Percentiles rank a stretch among this genome's conserved stretches.
Conservation (phyloP, 2,113 vertebrate genomes). For the Ascaphus truei region DNA sequence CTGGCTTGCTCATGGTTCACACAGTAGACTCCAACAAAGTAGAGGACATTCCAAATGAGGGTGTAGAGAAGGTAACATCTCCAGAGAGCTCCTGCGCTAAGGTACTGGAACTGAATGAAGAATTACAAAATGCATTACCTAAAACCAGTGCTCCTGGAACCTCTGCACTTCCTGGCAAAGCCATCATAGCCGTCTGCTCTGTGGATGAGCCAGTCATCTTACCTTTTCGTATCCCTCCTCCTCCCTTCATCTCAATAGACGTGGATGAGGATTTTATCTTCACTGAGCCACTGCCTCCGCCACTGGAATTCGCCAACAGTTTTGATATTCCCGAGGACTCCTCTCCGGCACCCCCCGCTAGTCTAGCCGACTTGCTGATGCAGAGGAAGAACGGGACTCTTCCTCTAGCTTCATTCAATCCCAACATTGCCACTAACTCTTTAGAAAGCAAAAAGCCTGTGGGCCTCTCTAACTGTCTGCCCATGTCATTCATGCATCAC, state of each 20-base stretch:
- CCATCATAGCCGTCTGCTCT: slow-evolving; percentile 73
- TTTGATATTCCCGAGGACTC: slow-evolving; percentile 92
- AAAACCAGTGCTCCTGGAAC: slow-evolving; percentile 54
- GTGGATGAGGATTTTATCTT: slow-evolving; percentile 93
- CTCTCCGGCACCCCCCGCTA: slow-evolving; percentile 47
- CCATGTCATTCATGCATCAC: slow-evolving; percentile 75
- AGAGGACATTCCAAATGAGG: slow-evolving; percentile 55
- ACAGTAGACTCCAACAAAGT: slow-evolving; percentile 60
- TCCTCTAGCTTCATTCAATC: slow-evolving; percentile 55
- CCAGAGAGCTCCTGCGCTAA: slow-evolving; percentile 59
- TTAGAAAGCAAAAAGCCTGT: slow-evolving; percentile 66
- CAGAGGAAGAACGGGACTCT: slow-evolving; percentile 69
- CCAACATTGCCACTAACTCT: slow-evolving; percentile 54
- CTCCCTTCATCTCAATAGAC: slow-evolving; percentile 86
- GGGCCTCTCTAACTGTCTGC: slow-evolving; percentile 76
- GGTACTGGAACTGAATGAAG: slow-evolving; percentile 65
- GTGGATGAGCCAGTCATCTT: slow-evolving; percentile 84
- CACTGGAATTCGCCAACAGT: slow-evolving; percentile 95
- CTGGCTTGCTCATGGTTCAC: slow-evolving; percentile 92
- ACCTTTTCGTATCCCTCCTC: slow-evolving; percentile 89
- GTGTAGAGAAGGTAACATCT: slow-evolving; percentile 36
- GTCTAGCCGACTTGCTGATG: slow-evolving; percentile 68
- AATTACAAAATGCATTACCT: slow-evolving; percentile 52
- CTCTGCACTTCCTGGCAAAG: slow-evolving; percentile 64
- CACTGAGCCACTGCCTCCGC: slow-evolving; percentile 89